Conservation (phyloP, 2,797 vertebrate species). For the Poeciliopsis presidionis region DNA sequence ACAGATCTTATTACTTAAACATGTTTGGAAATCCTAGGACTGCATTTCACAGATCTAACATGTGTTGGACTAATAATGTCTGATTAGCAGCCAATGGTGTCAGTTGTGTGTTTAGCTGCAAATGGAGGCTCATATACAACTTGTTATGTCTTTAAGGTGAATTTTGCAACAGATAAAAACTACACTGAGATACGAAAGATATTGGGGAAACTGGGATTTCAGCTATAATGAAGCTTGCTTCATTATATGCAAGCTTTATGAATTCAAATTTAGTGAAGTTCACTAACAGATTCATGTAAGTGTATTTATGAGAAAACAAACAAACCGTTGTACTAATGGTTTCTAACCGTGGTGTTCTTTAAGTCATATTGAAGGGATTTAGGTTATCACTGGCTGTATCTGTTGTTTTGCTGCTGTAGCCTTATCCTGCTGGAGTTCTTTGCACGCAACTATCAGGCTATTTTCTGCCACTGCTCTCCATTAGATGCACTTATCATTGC, state of each 20-base stretch:
- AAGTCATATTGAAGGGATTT: not conserved
- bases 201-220: not conserved
- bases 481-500: not conserved
- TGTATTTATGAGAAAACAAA: not conserved
- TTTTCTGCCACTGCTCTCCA: not conserved
- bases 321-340: not conserved
- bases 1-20: not conserved
- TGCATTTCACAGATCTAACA: not conserved
- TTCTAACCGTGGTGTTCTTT: not conserved
- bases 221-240: not conserved
- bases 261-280: not conserved
- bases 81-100: not conserved
- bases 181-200: not conserved
- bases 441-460: not conserved
- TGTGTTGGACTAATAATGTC: not conserved
- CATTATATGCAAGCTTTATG: not conserved
- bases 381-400: not conserved
- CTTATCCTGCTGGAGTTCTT: not conserved
- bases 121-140: not conserved
- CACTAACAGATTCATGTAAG: not conserved
- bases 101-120: not conserved
- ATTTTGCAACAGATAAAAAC: not conserved
- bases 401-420: not conserved
- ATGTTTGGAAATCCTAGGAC: not conserved
- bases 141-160: not conserved